phyloP scores from a whole-genome alignment of 1,140 invertebrate genomes.

The Diachasma alloeum region DNA sequence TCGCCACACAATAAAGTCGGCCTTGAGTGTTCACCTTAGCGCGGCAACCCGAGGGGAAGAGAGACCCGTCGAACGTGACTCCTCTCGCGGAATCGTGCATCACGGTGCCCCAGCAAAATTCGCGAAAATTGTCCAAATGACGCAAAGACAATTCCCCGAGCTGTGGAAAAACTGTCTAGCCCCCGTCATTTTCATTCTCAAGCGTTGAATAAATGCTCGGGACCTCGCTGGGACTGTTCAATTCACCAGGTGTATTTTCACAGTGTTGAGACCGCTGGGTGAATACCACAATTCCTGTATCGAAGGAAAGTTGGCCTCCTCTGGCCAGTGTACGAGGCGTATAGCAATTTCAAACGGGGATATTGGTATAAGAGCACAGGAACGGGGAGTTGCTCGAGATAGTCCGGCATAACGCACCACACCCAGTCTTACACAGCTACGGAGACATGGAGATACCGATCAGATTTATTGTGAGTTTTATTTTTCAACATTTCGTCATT shows the following conservation, averaged over 20 bases:
- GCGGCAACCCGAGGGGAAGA: neutral
- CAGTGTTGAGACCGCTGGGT: neutral
- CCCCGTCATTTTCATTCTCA: too few species aligned
- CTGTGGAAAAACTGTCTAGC: too few species aligned
- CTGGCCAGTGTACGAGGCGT: slow-evolving; percentile 7
- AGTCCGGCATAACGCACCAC: slow-evolving; percentile 45
- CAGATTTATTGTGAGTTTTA: slow-evolving; percentile 38
- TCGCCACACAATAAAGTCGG: neutral
- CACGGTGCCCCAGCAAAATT: too few species aligned
- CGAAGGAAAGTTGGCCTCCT: slow-evolving; percentile 41
- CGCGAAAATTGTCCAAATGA: too few species aligned
- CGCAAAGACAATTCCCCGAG: too few species aligned
- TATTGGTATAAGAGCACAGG: slow-evolving; percentile 49
- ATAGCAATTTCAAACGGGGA: slow-evolving; percentile 42
- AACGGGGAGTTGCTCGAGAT: slow-evolving; percentile 41
- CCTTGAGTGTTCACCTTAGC: neutral
- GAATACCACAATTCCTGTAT: slow-evolving; percentile 27
- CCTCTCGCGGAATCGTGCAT: too few species aligned
- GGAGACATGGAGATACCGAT: slow-evolving; percentile 38
- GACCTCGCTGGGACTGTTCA: neutral
- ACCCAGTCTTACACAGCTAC: slow-evolving; percentile 37
- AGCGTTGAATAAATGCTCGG: neutral
- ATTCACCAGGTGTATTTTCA: neutral
- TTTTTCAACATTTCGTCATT: neutral
- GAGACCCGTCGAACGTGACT: too few species aligned